Evolutionary conservation across 2,797 vertebrate species (phyloP).

Genomic region (Spinus olivaceus): DNA sequence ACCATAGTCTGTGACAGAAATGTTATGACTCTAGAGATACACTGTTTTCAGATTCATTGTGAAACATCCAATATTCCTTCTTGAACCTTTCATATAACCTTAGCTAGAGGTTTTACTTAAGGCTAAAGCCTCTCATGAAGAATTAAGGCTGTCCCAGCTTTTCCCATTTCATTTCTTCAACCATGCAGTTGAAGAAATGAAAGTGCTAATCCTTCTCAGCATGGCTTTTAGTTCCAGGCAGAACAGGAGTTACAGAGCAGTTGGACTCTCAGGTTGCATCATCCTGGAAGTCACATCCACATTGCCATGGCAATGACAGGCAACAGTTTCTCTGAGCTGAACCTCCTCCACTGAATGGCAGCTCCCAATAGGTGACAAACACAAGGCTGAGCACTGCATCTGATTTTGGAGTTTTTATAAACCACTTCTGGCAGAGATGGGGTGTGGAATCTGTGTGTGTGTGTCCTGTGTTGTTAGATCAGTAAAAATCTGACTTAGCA

Average conservation of each 20-base stretch:
- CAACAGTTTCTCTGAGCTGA: background rate
- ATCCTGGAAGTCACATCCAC: background rate
- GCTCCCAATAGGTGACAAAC: background rate
- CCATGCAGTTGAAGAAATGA: constrained; percentile 38
- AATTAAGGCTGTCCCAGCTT: constrained; percentile 51
- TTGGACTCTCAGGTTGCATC: background rate
- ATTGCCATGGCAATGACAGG: constrained; percentile 17
- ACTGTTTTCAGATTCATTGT: background rate
- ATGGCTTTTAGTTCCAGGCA: constrained; percentile 51
- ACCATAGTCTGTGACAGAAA: background rate
- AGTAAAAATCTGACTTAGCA: background rate
- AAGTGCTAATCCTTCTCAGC: constrained; percentile 59
- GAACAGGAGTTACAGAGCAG: constrained; percentile 3
- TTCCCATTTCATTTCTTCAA: constrained; percentile 57
- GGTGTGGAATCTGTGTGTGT: background rate
- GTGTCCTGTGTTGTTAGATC: background rate
- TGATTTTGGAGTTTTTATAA: background rate
- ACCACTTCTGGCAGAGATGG: background rate
- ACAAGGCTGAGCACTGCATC: background rate
- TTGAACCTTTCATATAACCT: constrained; percentile 8
- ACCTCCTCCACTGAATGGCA: background rate
- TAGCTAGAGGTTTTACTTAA: constrained; percentile 37
- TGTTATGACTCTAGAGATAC: background rate
- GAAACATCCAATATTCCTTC: background rate
- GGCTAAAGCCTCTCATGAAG: constrained; percentile 47